Base-by-base conservation (phyloP, 2,797 vertebrate genomes). In the Phrynocephalus vlangalii region DNA sequence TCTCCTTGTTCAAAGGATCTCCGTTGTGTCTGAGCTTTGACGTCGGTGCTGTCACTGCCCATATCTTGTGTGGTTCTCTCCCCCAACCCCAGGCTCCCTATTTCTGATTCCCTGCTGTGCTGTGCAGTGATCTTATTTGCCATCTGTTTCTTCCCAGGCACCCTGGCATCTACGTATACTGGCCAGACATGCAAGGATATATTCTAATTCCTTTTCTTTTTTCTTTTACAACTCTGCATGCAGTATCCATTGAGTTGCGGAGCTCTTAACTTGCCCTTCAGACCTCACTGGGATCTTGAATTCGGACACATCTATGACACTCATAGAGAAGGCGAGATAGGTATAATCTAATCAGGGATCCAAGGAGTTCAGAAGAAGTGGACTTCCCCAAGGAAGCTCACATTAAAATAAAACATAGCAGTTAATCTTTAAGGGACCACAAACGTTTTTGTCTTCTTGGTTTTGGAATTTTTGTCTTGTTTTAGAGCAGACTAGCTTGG, bases 81-180 rank as follows among this genome's bases (percentile, higher is more conserved):
- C 82, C 86, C 33, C 90, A 26, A 56, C 10, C 87, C 90, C 81
- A 76, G 86, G 79, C 26, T 52, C 83, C 80, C n/a, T 70, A 24
- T 83, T 77, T 67, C 30, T 72, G 68, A 28, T 60, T 63, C 30
- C 50, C 78, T n/a, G 85, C 78, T 86, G 77, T 4, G 78, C 18
- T 38, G 67, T 13, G 8, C 44, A 68, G 85, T 38, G 79, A 80
- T 90, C 73, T 88, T 50, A 79, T 77, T 90, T 78, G n/a, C 88
- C 89, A 83, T 71, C 28, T 77, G 86, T 85, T 16, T 79, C 72
- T 10, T 85, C 13, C 67, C 48, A 30, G 76, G 28, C 84, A 50
- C 86, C 78, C 79, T 71, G 67, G 66, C 87, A 48, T n/a, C 11
- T 86, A 78, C 90, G 80, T 56, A 92, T 2, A 9, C n/a, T 70